These are phyloP conservation scores for Protonemura montana DNA, from an alignment of 2,888 invertebrate species.

Conservation along the genomic window DNA sequence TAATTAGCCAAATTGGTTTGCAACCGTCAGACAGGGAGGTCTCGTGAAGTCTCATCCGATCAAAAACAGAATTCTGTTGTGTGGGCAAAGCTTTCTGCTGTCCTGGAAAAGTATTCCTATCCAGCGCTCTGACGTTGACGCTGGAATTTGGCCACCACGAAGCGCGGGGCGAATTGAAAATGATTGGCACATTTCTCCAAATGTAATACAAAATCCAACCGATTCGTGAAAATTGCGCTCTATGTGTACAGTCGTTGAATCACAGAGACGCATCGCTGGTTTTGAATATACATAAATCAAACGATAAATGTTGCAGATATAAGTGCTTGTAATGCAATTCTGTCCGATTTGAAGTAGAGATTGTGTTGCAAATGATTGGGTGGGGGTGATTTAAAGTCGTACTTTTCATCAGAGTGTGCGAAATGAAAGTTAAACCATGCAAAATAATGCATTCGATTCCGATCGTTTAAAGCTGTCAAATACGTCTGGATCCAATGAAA, in stretches of 20 bases:
- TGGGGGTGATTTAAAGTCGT: neutral
- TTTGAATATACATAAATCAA: neutral
- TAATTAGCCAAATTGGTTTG: neutral
- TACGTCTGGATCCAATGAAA: neutral
- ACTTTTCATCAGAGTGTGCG: neutral
- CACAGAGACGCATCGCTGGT: neutral
- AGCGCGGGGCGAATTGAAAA: neutral
- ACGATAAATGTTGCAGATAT: neutral
- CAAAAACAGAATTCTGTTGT: neutral
- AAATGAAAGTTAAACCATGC: neutral
- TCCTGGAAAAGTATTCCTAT: neutral
- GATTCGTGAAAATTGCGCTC: neutral
- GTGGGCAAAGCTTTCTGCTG: neutral
- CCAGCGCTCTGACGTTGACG: neutral
- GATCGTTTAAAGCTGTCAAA: neutral
- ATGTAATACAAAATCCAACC: neutral
- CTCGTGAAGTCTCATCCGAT: neutral
- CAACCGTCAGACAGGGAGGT: neutral
- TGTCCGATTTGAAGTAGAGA: slow-evolving; percentile 5
- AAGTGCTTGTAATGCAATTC: neutral
- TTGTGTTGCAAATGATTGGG: neutral
- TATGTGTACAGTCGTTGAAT: too few relatives aligned
- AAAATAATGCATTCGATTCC: neutral
- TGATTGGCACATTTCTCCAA: neutral
- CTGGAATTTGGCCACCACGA: neutral